Evolutionary conservation across 2,797 vertebrate species (phyloP), one percentile per base, ranked within the genome.

Genomic region (Sebastes trivittatus): DNA sequence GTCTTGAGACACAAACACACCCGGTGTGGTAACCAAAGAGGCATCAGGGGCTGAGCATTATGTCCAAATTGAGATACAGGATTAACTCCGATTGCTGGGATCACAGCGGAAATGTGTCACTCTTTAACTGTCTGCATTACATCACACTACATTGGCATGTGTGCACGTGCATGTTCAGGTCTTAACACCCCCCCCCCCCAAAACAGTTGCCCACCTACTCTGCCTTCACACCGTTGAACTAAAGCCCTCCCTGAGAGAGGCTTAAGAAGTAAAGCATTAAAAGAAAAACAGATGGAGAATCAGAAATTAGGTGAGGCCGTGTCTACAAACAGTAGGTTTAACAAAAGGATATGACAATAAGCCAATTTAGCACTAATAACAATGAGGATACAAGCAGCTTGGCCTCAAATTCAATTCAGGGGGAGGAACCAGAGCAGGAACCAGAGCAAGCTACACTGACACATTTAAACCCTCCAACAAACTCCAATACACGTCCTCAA

Each of bases 31-130:
- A 65, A 77, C 46, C 52, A 34, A 60, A 76, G 77, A 75, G 54
- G 74, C 83, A 79, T 70, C 64, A 72, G 75, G 68, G 74, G 68
- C 60, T n/a, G 74, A 82, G 66, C 82, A 81, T 18, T 77, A 59
- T 87, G 88, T 87, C 84, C 74, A 63, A 88, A 1, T 73, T 70
- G 72, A 85, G 83, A 75, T 52, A 73, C 71, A 42, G 85, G 90
- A 92, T 94, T 92, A 92, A 63, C 83, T 75, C 78, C 1, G 20
- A 85, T 86, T 85, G 75, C 73, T 78, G 63, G 84, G 88, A 92
- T 91, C 85, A 91, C 78, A 58, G 72, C 7, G 18, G 83, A 90
- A 92, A 85, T 22, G 64, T 84, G 89, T 88, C 81, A 74, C 70
- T 82, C 87, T 88, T 85, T 52, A 87, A 85, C 79, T 13, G 77